Conservation (phyloP, 2,888 invertebrate genomes). For the Noctua janthe region DNA sequence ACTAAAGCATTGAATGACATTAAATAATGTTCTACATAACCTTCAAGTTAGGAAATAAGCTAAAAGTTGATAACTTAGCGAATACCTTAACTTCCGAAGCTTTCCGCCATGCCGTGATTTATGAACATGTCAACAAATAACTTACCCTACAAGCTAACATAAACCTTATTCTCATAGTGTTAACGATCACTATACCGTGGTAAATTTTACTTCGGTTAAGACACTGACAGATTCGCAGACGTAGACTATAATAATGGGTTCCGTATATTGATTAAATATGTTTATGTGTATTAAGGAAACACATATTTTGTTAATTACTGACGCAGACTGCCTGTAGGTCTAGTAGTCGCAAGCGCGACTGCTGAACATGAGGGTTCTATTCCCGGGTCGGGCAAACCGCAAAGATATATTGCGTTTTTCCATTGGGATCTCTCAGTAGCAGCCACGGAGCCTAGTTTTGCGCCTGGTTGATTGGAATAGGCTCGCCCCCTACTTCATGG, state of each 20-base stretch:
- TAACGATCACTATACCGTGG: constrained; percentile 11
- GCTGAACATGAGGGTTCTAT: too few relatives aligned
- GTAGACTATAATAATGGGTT: constrained; percentile 33
- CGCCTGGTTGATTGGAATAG: too few relatives aligned
- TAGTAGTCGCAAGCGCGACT: too few relatives aligned
- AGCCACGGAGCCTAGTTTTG: too few relatives aligned
- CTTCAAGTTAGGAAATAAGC: constrained; percentile 28
- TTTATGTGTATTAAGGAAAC: constrained; percentile 29
- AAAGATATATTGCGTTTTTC: too few relatives aligned
- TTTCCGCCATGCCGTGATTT: constrained; percentile 54
- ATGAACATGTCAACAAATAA: constrained; percentile 50
- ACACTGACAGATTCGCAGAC: constrained; percentile 39
- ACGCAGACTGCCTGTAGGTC: neutral
- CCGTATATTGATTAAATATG: constrained; percentile 38
- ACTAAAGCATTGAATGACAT: constrained; percentile 2
- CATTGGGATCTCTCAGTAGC: too few relatives aligned
- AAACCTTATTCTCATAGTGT: accelerated
- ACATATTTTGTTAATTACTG: constrained; percentile 34
- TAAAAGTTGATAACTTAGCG: constrained; percentile 47
- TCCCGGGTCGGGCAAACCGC: too few relatives aligned
- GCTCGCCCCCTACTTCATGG: too few relatives aligned
- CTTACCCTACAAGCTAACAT: neutral
- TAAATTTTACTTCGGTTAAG: neutral
- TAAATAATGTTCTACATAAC: neutral
- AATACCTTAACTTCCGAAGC: constrained; percentile 47